Conservation (phyloP, 2,888 invertebrate genomes). For the Rotaria socialis region DNA sequence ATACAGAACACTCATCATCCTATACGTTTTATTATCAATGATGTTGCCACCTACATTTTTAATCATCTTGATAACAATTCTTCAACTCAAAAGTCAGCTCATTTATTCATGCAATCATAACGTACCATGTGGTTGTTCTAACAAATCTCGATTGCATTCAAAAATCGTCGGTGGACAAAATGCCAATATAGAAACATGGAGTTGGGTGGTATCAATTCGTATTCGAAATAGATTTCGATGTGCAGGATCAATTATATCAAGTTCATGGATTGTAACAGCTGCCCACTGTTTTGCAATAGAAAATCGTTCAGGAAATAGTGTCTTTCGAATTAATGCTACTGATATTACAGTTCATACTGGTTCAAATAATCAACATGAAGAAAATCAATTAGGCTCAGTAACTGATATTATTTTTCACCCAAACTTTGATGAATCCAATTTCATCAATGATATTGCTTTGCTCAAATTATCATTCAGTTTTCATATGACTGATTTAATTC, state of each 20-base stretch:
- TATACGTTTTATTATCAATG: background rate
- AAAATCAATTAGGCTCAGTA: background rate
- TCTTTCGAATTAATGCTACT: background rate
- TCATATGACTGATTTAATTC: background rate
- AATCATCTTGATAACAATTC: background rate
- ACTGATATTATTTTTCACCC: background rate
- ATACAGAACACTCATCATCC: background rate
- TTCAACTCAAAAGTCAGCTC: background rate
- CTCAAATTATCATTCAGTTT: background rate
- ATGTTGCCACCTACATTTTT: background rate
- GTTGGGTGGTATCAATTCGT: conserved; percentile 6
- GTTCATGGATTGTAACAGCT: conserved; percentile 4
- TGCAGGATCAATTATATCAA: background rate
- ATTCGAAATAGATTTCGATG: background rate
- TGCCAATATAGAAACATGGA: background rate
- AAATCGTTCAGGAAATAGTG: background rate
- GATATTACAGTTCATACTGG: background rate
- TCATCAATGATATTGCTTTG: conserved; percentile 16
- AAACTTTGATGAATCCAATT: conserved; percentile 50
- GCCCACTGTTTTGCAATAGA: background rate
- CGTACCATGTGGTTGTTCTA: background rate
- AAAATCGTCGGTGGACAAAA: conserved; percentile 20
- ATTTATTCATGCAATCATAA: background rate
- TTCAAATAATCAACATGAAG: background rate
- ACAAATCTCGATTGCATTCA: background rate